These are phyloP conservation scores for Empis livida DNA, from an alignment of 2,888 invertebrate genomes.

Conservation along the genomic window DNA sequence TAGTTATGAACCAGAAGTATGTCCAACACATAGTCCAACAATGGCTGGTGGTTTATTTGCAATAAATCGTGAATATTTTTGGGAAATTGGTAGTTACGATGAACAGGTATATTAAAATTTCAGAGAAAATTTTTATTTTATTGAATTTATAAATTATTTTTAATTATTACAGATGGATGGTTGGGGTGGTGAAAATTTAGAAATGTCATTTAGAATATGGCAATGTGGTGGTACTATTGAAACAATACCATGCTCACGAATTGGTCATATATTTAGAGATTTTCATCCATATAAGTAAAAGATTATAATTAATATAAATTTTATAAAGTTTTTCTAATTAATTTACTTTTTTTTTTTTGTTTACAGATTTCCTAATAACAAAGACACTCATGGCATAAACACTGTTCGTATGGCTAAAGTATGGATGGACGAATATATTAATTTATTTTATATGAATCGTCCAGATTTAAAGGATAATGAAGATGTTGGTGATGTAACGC, in stretches of 20 bases:
- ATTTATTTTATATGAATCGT: conserved; percentile 72
- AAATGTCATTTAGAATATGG: conserved; percentile 85
- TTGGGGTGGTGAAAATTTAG: conserved; percentile 91
- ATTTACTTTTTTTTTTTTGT: background rate
- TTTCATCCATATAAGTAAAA: conserved; percentile 70
- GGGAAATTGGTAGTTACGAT: conserved; percentile 82
- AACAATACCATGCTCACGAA: conserved; percentile 80
- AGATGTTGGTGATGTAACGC: conserved; percentile 61
- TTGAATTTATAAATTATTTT: background rate
- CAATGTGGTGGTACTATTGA: conserved; percentile 73
- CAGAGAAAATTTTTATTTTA: background rate
- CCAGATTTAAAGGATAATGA: conserved; percentile 53
- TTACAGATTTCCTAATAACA: conserved; percentile 52
- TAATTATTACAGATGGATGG: conserved; percentile 57
- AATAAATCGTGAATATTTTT: conserved; percentile 76
- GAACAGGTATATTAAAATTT: conserved; percentile 41
- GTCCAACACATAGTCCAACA: conserved; percentile 53
- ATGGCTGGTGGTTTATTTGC: conserved; percentile 95
- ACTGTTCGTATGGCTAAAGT: conserved; percentile 81
- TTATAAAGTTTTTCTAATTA: background rate
- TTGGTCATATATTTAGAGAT: conserved; percentile 80
- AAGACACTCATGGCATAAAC: conserved; percentile 85
- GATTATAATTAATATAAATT: background rate
- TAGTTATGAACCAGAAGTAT: conserved; percentile 17
- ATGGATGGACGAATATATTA: conserved; percentile 92